A percentile compares a stretch with the other conserved stretches of the same genome.
These are phyloP conservation scores for Patella caerulea DNA, from an alignment of 2,888 invertebrate genomes.

Conservation along the genomic window DNA sequence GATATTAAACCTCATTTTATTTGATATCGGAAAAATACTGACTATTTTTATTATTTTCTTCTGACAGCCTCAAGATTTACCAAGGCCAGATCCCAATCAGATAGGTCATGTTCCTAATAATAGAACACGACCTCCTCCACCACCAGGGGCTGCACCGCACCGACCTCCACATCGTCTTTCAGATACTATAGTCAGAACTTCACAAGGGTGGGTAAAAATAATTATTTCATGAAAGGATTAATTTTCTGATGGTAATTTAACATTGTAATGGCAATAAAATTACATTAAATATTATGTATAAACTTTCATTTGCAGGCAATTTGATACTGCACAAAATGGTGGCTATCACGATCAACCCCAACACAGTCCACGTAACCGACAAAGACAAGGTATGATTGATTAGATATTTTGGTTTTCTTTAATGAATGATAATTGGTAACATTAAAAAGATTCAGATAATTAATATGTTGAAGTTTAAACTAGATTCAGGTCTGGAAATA, in stretches of 20 bases:
- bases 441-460: too few species aligned
- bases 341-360: slow-evolving; percentile 1
- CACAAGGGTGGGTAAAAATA: slow-evolving; percentile 44
- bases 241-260: neutral
- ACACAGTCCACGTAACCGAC: slow-evolving; percentile 7
- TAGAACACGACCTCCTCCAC: slow-evolving; percentile 21
- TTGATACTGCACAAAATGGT: slow-evolving; percentile 37
- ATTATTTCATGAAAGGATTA: neutral
- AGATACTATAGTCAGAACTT: slow-evolving; percentile 72
- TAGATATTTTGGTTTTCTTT: neutral
- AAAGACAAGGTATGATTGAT: neutral
- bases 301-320: slow-evolving; percentile 27
- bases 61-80: slow-evolving; percentile 17
- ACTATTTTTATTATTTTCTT: too few species aligned
- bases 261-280: too few species aligned
- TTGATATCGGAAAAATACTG: too few species aligned
- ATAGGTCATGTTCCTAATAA: slow-evolving; percentile 24
- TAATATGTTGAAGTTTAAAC: too few species aligned
- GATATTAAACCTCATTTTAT: too few species aligned
- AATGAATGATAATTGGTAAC: too few species aligned
- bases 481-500: too few species aligned
- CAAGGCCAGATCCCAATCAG: slow-evolving; percentile 23
- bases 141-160: slow-evolving; percentile 45
- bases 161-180: slow-evolving; percentile 75
- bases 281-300: neutral